Base-by-base conservation (phyloP, 2,113 vertebrate species). In the Natator depressus region DNA sequence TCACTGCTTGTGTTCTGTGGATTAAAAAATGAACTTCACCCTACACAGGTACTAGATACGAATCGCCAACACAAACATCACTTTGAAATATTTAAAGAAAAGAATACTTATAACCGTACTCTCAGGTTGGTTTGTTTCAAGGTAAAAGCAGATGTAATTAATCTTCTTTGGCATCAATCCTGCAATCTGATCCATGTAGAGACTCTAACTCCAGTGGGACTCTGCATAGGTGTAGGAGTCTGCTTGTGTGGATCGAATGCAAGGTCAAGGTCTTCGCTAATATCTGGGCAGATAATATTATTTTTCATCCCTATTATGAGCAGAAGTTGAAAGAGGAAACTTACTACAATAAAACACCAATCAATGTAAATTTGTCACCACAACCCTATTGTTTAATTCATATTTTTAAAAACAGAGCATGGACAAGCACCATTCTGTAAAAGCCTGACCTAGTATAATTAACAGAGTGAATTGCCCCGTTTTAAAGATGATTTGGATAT, bases 311-410 rank as follows among this genome's bases (percentile, higher is more conserved):
- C 10, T 65, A n/a, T 84, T 79, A 83, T 13, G 80, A 93, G 87
- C 12, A 84, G 42, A 94, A 90, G 27, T 84, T 90, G 50, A 54
- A 65, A 80, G 78, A 88, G 87, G 89, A 53, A 89, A 11, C 14
- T 93, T 94, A 92, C 79, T 95, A 93, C 59, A 88, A 79, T 80
- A 81, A 90, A 92, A 75, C n/a, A 94, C 84, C 87, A 80, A 7
- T 84, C 85, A 79, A 85, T 96, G 50, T 90, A 85, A 95, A 95
- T 83, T 85, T 4, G 84, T 93, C 42, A 81, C 94, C 92, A 69
- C 57, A 55, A 95, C 91, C 49, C 69, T 89, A 72, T 96, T 38
- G 89, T 90, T 95, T 87, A 92, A 83, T 87, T 80, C 8, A 65
- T 69, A 82, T 86, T 93, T 91, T 59, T 51, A 69, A 86, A 14